Base-by-base conservation (phyloP, 1,140 invertebrate genomes). In the Brachionus angularis region DNA sequence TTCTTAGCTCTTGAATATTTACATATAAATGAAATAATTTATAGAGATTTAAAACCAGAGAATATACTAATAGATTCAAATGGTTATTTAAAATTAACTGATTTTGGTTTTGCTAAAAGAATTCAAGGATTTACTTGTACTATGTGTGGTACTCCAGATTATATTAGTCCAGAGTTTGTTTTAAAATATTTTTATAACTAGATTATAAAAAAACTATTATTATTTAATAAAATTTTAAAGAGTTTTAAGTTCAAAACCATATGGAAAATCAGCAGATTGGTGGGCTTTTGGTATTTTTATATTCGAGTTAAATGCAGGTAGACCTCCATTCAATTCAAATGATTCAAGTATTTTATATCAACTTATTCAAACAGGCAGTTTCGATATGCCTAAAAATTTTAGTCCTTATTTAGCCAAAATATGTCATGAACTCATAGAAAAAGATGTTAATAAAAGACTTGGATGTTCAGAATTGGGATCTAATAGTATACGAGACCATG, bases 1-100 rank as follows among this genome's bases (percentile, higher is more conserved):
- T 87, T 96, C 3, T 88, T 88, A 52, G 93, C 93, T 0, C 79
- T 98, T 62, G 92, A 96, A 75, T 97, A 96, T 79, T 85, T 98
- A 23, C 94, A 98, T 81, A 86, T 86, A n/a, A 85, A 89, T 36
- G 39, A 64, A 31, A 34, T 74, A 18, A 39, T 74, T 49, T 74
- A 74, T 53, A 64, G 73, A n/a, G 73, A 74, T 71, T 31, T 74
- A 25, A 73, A 74, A 39, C 72, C 73, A 12, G 72, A 74, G 33
- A 74, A 74, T 44, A 46, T 74, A 18, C 16, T 74, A 16, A 46
- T 74, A 3, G 27, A 16, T 21, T 31, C 29, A n/a, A 44, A 49
- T 34, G 72, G 73, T 23, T 73, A 73, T 44, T 44, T 73, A 21
- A 73, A 73, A 67, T 18, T 73, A 14, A 75, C 74, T 4, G 75